Conservation (phyloP, 2,113 vertebrate species). For the Gobio gobio region DNA sequence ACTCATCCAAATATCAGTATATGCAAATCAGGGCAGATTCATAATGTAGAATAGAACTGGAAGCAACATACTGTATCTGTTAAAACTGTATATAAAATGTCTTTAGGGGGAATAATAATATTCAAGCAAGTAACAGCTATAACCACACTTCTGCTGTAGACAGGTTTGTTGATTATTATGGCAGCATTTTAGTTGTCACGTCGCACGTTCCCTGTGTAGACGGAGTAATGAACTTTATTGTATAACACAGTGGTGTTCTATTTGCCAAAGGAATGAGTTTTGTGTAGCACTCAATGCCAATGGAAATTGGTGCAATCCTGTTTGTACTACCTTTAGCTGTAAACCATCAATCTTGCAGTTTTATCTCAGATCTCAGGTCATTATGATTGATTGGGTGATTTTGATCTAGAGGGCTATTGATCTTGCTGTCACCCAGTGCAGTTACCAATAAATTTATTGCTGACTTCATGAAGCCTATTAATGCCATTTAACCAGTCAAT, state of each 20-base stretch:
- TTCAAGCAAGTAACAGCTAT: background rate
- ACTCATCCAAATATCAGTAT: background rate
- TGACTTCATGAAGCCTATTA: conserved; percentile 26
- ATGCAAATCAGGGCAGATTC: background rate
- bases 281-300: background rate
- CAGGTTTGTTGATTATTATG: background rate
- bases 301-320: background rate
- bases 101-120: too few relatives aligned
- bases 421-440: background rate
- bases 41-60: background rate
- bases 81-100: background rate
- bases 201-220: background rate
- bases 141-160: background rate
- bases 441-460: conserved; percentile 22
- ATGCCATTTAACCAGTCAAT: conserved; percentile 33
- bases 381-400: background rate
- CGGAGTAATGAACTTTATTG: background rate
- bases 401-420: conserved; percentile 42
- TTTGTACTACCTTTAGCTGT: background rate
- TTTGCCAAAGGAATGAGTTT: background rate
- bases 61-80: background rate
- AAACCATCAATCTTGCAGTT: background rate
- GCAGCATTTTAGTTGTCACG: background rate
- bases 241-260: background rate
- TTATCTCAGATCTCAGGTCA: conserved; percentile 13